These are phyloP conservation scores for Campaea margaritaria DNA, from an alignment of 2,888 invertebrate species.

Conservation along the genomic window DNA sequence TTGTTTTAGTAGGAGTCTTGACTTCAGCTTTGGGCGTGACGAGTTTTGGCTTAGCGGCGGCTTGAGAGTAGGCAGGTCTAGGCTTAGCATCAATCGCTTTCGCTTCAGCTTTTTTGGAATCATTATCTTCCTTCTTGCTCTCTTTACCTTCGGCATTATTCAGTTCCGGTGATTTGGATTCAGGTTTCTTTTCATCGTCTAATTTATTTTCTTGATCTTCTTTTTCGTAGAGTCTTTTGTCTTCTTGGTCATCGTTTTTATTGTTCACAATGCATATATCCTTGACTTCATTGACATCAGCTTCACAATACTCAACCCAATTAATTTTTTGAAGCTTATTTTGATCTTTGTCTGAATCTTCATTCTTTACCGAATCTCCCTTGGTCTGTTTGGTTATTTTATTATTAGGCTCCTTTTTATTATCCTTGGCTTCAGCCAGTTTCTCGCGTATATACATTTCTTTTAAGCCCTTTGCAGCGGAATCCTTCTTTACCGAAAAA, in stretches of 20 bases:
- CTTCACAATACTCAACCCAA: constrained; percentile 19
- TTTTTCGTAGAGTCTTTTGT: constrained; percentile 1
- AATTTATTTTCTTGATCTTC: no score
- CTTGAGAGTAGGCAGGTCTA: constrained; percentile 80
- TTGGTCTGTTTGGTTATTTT: constrained; percentile 18
- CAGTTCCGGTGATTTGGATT: constrained; percentile 18
- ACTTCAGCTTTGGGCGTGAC: constrained; percentile 64
- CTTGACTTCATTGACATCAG: constrained; percentile 11
- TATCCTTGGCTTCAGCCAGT: constrained; percentile 53
- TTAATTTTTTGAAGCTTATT: constrained; percentile 15
- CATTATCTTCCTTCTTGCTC: constrained; percentile 49
- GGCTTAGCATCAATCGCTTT: constrained; percentile 59
- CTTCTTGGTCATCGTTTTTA: not conserved
- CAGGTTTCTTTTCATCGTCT: constrained; percentile 13
- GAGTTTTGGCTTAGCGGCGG: constrained; percentile 80
- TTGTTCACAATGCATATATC: not conserved
- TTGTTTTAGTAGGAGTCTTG: constrained; percentile 61
- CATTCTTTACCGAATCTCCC: constrained; percentile 18
- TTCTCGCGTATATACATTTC: no score
- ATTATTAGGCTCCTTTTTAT: constrained; percentile 36
- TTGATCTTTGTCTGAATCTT: constrained; percentile 13
- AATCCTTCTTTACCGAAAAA: constrained; percentile 13
- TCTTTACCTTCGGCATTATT: constrained; percentile 15
- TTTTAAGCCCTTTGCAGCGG: constrained; percentile 30
- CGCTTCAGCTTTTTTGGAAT: constrained; percentile 56